phyloP scores from a whole-genome alignment of 2,113 vertebrate genomes.

The Tympanuchus pallidicinctus region DNA sequence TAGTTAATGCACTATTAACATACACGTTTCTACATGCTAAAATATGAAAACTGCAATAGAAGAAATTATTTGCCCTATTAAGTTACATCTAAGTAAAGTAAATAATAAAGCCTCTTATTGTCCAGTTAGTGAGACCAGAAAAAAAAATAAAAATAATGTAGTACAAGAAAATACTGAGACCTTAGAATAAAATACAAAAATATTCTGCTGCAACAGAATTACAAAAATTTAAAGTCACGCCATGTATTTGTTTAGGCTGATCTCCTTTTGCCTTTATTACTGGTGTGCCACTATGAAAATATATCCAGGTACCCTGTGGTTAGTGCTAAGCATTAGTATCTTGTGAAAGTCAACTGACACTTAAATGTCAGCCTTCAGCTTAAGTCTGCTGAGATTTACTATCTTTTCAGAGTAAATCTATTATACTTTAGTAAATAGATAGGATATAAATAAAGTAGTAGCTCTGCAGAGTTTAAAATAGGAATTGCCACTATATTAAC shows the following conservation, averaged over 20 bases:
- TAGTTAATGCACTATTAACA: background rate
- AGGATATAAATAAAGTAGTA: conserved; percentile 44
- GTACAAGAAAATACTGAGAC: background rate
- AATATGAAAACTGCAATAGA: background rate
- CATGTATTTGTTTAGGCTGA: background rate
- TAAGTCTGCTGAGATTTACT: background rate
- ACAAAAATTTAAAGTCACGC: background rate
- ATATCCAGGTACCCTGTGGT: background rate
- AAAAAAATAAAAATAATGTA: background rate
- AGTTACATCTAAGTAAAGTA: background rate
- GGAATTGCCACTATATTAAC: conserved; percentile 45
- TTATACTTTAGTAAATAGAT: conserved; percentile 27
- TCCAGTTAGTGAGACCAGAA: background rate
- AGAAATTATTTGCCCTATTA: background rate
- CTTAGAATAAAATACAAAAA: background rate
- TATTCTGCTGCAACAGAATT: background rate
- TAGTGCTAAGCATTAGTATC: background rate
- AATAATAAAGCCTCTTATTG: background rate
- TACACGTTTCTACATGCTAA: background rate
- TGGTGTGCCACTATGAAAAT: background rate
- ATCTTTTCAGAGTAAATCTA: conserved; percentile 39
- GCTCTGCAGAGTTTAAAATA: conserved; percentile 34
- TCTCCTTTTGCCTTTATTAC: background rate
- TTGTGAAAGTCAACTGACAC: background rate
- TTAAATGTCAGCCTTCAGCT: background rate